A percentile compares a stretch with the other conserved stretches of the same genome.
phyloP scores from a whole-genome alignment of 64 coral and sea anemone genomes.

The Cladopsammia gracilis region DNA sequence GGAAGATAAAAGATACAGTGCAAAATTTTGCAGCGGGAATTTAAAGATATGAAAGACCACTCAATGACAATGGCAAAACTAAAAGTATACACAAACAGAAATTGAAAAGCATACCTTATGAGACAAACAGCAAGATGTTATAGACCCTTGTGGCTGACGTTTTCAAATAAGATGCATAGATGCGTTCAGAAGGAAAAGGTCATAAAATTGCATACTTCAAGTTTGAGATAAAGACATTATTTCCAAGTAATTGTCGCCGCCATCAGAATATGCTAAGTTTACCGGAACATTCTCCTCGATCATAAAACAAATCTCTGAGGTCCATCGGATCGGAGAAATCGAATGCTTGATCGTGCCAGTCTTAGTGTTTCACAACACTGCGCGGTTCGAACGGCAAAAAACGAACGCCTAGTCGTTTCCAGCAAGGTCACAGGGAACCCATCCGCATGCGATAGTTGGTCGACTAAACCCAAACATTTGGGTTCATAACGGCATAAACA shows the following conservation, averaged over 20 bases:
- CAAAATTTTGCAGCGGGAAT: constrained; percentile 11
- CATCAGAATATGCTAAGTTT: background rate
- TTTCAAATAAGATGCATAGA: background rate
- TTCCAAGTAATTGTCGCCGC: background rate
- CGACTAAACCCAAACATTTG: no score
- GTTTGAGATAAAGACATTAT: background rate
- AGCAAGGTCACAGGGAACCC: no score
- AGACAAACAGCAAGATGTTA: background rate
- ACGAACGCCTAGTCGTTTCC: no score
- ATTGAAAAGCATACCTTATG: background rate
- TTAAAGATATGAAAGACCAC: background rate
- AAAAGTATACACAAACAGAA: constrained; percentile 31
- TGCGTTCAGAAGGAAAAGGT: background rate
- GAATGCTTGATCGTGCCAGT: background rate
- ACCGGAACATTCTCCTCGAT: background rate
- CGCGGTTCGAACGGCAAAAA: no score
- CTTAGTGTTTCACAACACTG: background rate
- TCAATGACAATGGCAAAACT: constrained; percentile 15
- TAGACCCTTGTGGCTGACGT: background rate
- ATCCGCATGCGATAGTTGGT: no score
- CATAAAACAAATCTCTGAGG: no score
- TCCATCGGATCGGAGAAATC: background rate
- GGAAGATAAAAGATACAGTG: constrained; percentile 16
- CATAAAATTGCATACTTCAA: constrained; percentile 1
- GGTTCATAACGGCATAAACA: no score